Evolutionary conservation across 2,797 vertebrate genomes (phyloP).

Genomic region (Serranus cabrilla): DNA sequence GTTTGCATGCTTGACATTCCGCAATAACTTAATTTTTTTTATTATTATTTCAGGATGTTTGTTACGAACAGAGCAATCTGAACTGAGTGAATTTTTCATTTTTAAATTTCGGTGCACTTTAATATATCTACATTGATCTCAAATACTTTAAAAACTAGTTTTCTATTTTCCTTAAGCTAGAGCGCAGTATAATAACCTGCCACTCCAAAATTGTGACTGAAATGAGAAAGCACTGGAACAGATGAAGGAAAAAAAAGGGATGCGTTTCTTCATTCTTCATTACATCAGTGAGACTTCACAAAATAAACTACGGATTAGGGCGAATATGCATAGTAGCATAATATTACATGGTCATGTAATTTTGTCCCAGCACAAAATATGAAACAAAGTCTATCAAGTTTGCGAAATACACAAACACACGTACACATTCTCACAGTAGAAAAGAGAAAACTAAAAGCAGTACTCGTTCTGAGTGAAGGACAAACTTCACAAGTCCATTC

Average conservation of each 20-base stretch:
- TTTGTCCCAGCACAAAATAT: constrained; percentile 60
- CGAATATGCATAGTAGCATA: constrained; percentile 70
- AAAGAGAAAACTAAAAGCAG: constrained; percentile 67
- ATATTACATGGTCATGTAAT: constrained; percentile 39
- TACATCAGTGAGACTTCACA: constrained; percentile 54
- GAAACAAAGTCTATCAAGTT: constrained; percentile 67
- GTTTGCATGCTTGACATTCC: constrained; percentile 76
- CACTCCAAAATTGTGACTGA: not conserved
- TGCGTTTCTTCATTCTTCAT: constrained; percentile 43
- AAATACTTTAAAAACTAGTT: constrained; percentile 49
- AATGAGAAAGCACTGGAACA: constrained; percentile 34
- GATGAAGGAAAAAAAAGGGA: constrained; percentile 38
- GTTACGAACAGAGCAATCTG: constrained; percentile 44
- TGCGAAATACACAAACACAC: constrained; percentile 67
- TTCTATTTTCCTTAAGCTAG: constrained; percentile 19
- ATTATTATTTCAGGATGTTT: constrained; percentile 53
- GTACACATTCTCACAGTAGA: constrained; percentile 75
- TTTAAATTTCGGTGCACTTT: constrained; percentile 54
- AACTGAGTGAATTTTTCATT: constrained; percentile 42
- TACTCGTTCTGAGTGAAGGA: constrained; percentile 58
- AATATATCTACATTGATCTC: constrained; percentile 58
- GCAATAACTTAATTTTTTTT: constrained; percentile 47
- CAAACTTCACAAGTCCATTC: constrained; percentile 65
- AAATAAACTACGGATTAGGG: constrained; percentile 56
- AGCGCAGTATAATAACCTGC: constrained; percentile 14